These are phyloP conservation scores for Hippocampus guttulatus DNA, from an alignment of 2,113 vertebrate species.

Conservation along the genomic window DNA sequence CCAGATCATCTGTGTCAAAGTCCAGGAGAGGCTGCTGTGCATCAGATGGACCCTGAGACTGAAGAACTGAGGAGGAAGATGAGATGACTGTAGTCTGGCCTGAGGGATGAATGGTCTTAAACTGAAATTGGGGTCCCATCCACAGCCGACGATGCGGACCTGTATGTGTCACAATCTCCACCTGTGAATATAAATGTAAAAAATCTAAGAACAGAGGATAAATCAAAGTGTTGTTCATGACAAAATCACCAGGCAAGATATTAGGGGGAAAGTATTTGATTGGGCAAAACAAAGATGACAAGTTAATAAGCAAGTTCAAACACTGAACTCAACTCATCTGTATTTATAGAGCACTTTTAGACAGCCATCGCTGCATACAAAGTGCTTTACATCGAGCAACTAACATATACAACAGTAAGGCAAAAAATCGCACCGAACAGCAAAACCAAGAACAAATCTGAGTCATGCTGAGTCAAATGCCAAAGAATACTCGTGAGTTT, in stretches of 20 bases:
- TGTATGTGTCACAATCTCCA: conserved; percentile 97
- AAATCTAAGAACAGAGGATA: background rate
- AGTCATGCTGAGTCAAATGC: no score
- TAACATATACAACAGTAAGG: no score
- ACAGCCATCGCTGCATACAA: no score
- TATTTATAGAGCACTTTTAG: no score
- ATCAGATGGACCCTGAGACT: conserved; percentile 89
- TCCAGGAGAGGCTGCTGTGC: conserved; percentile 92
- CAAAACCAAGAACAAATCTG: no score
- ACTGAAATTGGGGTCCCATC: conserved; percentile 99
- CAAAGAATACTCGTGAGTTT: no score
- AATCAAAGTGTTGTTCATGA: background rate
- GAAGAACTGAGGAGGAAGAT: conserved; percentile 94
- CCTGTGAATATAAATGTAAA: conserved; percentile 68
- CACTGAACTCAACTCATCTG: no score
- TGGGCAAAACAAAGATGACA: background rate
- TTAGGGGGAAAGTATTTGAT: background rate
- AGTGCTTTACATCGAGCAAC: no score
- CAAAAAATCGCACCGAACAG: no score
- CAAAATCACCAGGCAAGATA: no score
- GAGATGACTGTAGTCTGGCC: conserved; percentile 97
- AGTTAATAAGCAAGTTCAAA: background rate
- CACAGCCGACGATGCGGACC: conserved; percentile 93
- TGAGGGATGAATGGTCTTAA: conserved; percentile 97
- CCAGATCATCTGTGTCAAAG: conserved; percentile 94